Evolutionary conservation across 2,888 invertebrate species (phyloP).

Genomic region (Luperina nickerlii): DNA sequence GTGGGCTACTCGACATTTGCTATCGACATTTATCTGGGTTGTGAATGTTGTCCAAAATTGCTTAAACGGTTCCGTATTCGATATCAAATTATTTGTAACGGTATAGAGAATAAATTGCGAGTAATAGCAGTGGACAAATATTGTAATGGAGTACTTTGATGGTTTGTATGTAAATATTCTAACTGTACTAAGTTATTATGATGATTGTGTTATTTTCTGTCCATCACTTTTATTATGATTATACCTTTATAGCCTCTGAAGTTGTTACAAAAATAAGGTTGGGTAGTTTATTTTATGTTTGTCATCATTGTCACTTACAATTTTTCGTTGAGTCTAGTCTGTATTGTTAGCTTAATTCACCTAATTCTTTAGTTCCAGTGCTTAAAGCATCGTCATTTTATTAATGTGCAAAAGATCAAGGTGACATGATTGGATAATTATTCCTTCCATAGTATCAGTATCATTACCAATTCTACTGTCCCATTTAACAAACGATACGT

Average conservation of each 20-base stretch:
- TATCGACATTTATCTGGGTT: conserved; percentile 60
- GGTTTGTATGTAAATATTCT: conserved; percentile 54
- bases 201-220: conserved; percentile 28
- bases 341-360: neutral
- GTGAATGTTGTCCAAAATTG: conserved; percentile 60
- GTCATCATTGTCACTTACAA: conserved; percentile 8
- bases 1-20: conserved; percentile 60
- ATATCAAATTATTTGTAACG: conserved; percentile 65
- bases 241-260: conserved; percentile 11
- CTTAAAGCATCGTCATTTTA: conserved; percentile 1
- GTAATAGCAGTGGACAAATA: conserved; percentile 56
- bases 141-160: conserved; percentile 36
- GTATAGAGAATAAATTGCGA: conserved; percentile 54
- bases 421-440: neutral
- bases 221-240: conserved; percentile 42
- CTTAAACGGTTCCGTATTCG: conserved; percentile 55
- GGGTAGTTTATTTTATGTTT: conserved; percentile 27
- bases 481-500: neutral
- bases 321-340: neutral
- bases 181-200: conserved; percentile 44
- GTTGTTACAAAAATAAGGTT: conserved; percentile 37
- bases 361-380: neutral
- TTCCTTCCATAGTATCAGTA: neutral
- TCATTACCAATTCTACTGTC: neutral
- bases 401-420: neutral